Conservation (phyloP, 1,140 invertebrate genomes). For the Drosophila orosa region DNA sequence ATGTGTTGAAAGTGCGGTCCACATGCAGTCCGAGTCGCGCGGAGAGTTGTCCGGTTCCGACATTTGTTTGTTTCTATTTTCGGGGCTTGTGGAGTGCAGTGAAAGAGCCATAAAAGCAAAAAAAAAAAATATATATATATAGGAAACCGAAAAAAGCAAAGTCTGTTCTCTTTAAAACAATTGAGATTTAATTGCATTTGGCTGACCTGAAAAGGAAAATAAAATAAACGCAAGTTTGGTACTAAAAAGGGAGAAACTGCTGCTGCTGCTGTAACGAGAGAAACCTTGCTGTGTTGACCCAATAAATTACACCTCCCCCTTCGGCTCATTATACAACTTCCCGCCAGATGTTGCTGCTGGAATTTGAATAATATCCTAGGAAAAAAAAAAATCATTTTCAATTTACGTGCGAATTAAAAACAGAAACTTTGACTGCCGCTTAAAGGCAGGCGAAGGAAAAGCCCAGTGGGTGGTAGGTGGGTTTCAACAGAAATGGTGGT, state of each 20-base stretch:
- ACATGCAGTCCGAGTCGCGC: conserved; percentile 28
- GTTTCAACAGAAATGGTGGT: conserved; percentile 20
- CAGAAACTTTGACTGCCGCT: conserved; percentile 35
- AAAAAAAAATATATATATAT: not conserved
- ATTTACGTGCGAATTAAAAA: conserved; percentile 47
- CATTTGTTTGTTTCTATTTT: conserved; percentile 48
- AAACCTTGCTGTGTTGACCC: conserved; percentile 53
- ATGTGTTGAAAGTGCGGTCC: conserved; percentile 51
- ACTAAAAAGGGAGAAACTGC: conserved; percentile 17
- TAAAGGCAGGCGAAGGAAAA: conserved; percentile 6
- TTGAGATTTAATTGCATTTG: conserved; percentile 45
- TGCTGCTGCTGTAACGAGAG: not conserved
- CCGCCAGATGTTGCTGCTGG: conserved; percentile 61
- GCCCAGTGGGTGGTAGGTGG: conserved; percentile 40
- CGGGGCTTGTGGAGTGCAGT: conserved; percentile 17
- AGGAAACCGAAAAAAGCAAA: conserved; percentile 19
- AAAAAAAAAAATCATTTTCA: conserved; percentile 38
- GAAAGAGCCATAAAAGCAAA: conserved; percentile 25
- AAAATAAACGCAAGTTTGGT: conserved; percentile 26
- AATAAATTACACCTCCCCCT: conserved; percentile 27
- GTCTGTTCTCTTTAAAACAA: conserved; percentile 30
- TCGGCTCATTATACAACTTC: conserved; percentile 9
- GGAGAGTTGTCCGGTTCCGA: conserved; percentile 9
- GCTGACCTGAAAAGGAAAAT: conserved; percentile 46
- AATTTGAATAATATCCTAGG: conserved; percentile 51